These are phyloP conservation scores for Rhodophaea formosa DNA, from an alignment of 2,888 invertebrate species.

Conservation along the genomic window DNA sequence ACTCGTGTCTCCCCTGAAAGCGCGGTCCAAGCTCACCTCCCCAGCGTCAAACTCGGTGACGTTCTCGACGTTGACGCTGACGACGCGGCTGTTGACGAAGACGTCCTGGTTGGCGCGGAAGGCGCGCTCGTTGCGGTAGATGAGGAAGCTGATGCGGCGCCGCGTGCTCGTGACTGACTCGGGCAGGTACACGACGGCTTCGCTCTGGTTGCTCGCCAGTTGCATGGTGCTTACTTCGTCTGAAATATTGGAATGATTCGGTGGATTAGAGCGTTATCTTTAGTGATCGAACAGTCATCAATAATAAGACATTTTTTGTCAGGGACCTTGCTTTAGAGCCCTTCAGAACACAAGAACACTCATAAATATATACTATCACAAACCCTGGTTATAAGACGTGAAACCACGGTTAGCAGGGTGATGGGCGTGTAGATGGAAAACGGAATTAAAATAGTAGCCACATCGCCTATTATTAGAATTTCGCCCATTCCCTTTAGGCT, in stretches of 20 bases:
- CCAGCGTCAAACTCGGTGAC: conserved; percentile 52
- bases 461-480: too few relatives aligned
- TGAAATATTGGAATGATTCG: conserved; percentile 31
- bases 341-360: too few relatives aligned
- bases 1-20: too few relatives aligned
- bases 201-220: conserved; percentile 46
- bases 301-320: too few relatives aligned
- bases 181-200: conserved; percentile 66
- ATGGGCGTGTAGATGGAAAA: too few relatives aligned
- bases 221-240: conserved; percentile 46
- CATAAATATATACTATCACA: too few relatives aligned
- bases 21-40: conserved; percentile 51
- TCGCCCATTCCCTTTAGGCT: too few relatives aligned
- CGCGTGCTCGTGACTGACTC: conserved; percentile 46
- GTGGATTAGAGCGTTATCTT: background rate
- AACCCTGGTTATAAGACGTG: too few relatives aligned
- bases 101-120: conserved; percentile 41
- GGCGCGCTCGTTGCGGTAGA: conserved; percentile 70
- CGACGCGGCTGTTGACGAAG: conserved; percentile 67
- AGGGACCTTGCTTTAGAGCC: too few relatives aligned
- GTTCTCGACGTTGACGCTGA: conserved; percentile 71
- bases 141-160: conserved; percentile 69
- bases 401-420: too few relatives aligned
- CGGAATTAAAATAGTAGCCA: too few relatives aligned
- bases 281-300: too few relatives aligned